Evolutionary conservation across 2,888 invertebrate genomes (phyloP), one percentile per base, ranked within the genome.

Genomic region (Diplazon laetatorius): DNA sequence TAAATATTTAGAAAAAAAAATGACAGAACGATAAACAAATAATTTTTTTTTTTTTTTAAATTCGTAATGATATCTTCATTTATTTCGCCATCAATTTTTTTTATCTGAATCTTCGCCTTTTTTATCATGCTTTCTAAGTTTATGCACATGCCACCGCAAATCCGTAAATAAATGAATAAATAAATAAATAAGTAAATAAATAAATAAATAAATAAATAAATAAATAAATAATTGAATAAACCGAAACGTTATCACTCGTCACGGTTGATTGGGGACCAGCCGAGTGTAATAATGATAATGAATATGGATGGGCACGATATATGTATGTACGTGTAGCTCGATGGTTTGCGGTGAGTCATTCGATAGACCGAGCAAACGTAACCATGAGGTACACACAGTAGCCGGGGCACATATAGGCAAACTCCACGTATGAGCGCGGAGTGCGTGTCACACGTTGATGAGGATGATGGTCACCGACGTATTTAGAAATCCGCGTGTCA

Each of bases 401-500:
- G 35, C 55, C 9, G 59, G 16, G 10, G 30, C 20, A 37, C 22
- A 5, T 18, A 12, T n/a, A n/a, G n/a, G n/a, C 37, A 39, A n/a
- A 48, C 50, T 16, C 6, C 25, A 62, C 18, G 60, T 39, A 62
- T 72, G 60, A 66, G 46, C 37, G 4, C 37, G n/a, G 70, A 46
- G 44, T 48, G 72, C 44, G 72, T 62, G 70, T 72, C 63, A 46
- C 63, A 46, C 60, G 57, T 37, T 60, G 50, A 60, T 66, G 68
- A 57, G n/a, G 44, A 72, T 74, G 77, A 74, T 73, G 71, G 80
- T 86, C 86, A 86, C 82, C 86, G 85, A 85, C 85, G 80, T 71
- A 84, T 85, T 85, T 86, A 86, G 84, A 84, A 82, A 81, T 75
- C 69, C 66, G 69, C 57, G 52, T 68, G n/a, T 76, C 52, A 69